Conservation (phyloP, 2,113 vertebrate genomes). For the Diadophis punctatus region DNA sequence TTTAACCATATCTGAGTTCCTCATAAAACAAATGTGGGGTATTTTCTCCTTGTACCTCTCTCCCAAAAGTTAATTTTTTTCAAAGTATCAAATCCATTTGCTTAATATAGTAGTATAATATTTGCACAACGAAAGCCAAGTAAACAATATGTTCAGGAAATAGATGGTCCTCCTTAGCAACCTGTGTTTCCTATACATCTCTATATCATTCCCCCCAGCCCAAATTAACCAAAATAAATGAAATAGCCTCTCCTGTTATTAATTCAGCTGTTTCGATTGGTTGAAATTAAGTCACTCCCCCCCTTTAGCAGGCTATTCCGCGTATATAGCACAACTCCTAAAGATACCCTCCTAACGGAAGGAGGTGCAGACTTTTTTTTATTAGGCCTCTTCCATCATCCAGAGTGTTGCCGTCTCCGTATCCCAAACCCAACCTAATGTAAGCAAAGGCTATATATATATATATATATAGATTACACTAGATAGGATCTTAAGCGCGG, state of each 20-base stretch:
- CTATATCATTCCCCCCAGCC: too few species aligned
- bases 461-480: too few species aligned
- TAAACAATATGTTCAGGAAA: not conserved
- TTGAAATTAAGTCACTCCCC: not conserved
- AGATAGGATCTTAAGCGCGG: not conserved
- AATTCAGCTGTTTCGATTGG: not conserved
- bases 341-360: not conserved
- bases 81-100: not conserved
- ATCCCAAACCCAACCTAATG: not conserved
- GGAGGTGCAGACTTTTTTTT: too few species aligned
- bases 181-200: not conserved
- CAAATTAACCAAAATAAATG: not conserved
- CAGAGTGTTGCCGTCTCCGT: not conserved
- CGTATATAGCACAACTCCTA: not conserved
- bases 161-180: not conserved
- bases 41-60: not conserved
- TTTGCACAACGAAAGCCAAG: rapidly evolving
- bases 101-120: not conserved
- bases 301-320: not conserved
- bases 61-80: not conserved
- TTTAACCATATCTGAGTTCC: not conserved
- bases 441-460: not conserved
- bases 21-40: not conserved
- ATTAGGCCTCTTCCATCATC: not conserved
- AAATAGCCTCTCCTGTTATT: not conserved